Evolutionary conservation across 2,888 invertebrate species (phyloP).

Genomic region (Lasioglossum lativentre): DNA sequence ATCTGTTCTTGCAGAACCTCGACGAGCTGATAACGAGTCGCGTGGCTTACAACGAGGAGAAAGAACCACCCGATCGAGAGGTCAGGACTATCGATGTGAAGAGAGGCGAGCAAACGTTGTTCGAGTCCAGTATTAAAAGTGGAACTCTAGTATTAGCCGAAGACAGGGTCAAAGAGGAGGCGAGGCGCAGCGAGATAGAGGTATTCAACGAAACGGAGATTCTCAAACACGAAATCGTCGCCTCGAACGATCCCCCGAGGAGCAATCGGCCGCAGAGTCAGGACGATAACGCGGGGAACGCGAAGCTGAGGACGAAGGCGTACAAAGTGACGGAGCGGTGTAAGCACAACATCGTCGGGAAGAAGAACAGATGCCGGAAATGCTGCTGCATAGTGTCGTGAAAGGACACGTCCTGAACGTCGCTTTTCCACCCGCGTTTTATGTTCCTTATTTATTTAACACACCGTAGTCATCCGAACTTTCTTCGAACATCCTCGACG

Average conservation of each 20-base stretch:
- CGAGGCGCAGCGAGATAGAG: constrained; percentile 58
- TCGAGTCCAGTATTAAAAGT: constrained; percentile 38
- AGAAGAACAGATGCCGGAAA: constrained; percentile 75
- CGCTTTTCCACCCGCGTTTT: not conserved
- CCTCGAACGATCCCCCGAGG: constrained; percentile 69
- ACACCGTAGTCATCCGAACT: constrained; percentile 14
- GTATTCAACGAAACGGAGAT: constrained; percentile 64
- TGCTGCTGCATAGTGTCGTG: constrained; percentile 77
- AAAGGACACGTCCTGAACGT: not conserved
- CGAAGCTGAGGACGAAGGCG: constrained; percentile 75
- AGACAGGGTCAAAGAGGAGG: not conserved
- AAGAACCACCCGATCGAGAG: not conserved
- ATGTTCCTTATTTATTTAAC: constrained; percentile 65
- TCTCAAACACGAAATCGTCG: constrained; percentile 60
- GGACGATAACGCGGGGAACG: constrained; percentile 71
- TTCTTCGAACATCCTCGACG: not conserved
- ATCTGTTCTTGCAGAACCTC: constrained; percentile 29
- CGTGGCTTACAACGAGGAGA: not conserved
- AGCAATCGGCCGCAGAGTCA: constrained; percentile 77
- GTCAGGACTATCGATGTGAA: not conserved
- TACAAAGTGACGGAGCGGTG: constrained; percentile 76
- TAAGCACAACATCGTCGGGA: constrained; percentile 74
- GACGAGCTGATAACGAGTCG: constrained; percentile 34
- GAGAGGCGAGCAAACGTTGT: not conserved
- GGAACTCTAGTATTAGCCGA: constrained; percentile 29